Evolutionary conservation across 2,888 invertebrate species (phyloP), one percentile per base, ranked within the genome.

Genomic region (Agonopterix arenella): DNA sequence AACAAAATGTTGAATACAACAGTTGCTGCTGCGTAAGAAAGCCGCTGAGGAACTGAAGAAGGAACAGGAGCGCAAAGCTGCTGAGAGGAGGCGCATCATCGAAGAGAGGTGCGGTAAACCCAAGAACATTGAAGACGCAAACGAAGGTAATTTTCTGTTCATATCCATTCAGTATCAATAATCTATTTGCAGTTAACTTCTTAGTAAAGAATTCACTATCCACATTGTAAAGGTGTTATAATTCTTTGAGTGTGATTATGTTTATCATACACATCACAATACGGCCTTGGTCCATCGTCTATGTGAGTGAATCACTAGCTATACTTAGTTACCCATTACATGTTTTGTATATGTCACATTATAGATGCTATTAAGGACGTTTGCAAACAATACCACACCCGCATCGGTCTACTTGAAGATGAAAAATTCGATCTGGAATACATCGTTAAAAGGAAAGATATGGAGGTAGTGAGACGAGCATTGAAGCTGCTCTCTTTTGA

Each of bases 21-120:
- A 98, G 98, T 94, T 98, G 92, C 92, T 99, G 93, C 93, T 99
- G 91, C 98, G 99, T 95, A 98, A 98, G 92, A 99, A 99, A 93
- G 99, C 99, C 84, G 99, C 99, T 70, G 99, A 99, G 89, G 99
- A 99, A 90, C 91, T 99, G 91, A 98, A 98, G 92, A 98, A 98
- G 89, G 98, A 99, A 91, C 98, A 99, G 90, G 97, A 98, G 91
- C 95, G 97, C 83, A 98, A 99, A 92, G 98, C 98, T 54, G 97
- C 98, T 62, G 99, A 98, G 90, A 95, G 98, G 86, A 97, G 98
- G 91, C 96, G 97, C 82, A 97, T 97, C 91, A 97, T 98, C 84
- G 96, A 97, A 80, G 96, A 98, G 86, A 93, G 98, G 82, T 97
- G 97, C 84, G 97, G 97, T 80, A 95, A 95, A 84, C 92, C 97